These are phyloP conservation scores for Notamacropus eugenii DNA, from an alignment of 2,797 vertebrate species.

Conservation along the genomic window DNA sequence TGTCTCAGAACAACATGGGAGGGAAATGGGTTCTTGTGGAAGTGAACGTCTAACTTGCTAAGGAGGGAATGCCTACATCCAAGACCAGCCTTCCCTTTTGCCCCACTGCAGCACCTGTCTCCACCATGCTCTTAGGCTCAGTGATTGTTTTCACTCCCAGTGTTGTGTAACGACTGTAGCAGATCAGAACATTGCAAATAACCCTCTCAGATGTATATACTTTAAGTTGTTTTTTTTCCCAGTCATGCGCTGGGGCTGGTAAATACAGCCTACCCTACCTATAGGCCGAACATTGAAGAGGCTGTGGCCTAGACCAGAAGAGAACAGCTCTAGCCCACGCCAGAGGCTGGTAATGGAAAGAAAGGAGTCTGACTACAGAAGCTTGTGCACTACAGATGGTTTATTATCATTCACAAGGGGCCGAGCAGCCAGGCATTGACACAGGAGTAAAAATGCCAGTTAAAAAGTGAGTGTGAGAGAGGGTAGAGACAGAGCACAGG, in stretches of 20 bases:
- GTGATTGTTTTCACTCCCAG: neutral
- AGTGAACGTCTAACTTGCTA: neutral
- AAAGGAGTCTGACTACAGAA: neutral
- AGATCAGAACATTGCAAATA: neutral
- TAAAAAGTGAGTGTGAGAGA: conserved; percentile 67
- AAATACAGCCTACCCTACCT: neutral
- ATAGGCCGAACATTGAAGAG: neutral
- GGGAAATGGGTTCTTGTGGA: neutral
- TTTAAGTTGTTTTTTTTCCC: neutral
- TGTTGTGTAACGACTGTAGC: neutral
- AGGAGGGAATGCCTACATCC: neutral
- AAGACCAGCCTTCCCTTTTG: neutral
- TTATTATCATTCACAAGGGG: conserved; percentile 68
- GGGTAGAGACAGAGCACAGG: neutral
- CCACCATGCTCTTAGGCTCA: neutral
- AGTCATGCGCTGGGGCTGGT: neutral
- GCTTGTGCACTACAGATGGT: conserved; percentile 47
- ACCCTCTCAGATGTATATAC: neutral
- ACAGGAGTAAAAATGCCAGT: conserved; percentile 68
- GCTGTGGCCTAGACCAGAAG: neutral
- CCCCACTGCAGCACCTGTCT: neutral
- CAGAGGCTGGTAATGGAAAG: neutral
- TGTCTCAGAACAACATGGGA: neutral
- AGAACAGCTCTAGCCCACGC: neutral
- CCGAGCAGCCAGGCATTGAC: conserved; percentile 67